phyloP scores from a whole-genome alignment of 37 sponge, comb jelly and placozoan species.

The Theonella swinhoei region DNA sequence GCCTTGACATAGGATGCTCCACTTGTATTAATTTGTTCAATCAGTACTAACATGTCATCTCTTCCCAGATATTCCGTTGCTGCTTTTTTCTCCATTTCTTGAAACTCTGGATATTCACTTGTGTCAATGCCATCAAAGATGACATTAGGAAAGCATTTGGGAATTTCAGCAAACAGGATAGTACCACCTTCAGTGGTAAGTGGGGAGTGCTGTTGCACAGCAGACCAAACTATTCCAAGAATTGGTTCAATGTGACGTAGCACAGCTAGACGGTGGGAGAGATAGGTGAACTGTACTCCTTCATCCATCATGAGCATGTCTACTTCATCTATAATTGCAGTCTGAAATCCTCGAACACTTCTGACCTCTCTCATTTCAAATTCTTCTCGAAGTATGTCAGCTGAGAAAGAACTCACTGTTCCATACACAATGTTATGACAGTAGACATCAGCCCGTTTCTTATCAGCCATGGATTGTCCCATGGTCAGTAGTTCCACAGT shows the following conservation, averaged over 20 bases:
- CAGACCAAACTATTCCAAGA: conserved; percentile 23
- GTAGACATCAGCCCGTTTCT: conserved; percentile 5
- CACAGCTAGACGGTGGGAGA: conserved; percentile 14
- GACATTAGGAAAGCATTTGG: not conserved
- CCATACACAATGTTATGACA: conserved; percentile 18
- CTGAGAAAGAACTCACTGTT: conserved; percentile 22
- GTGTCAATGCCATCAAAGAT: not conserved
- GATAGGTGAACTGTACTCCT: conserved; percentile 43
- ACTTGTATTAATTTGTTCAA: not conserved
- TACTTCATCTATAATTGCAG: conserved; percentile 21
- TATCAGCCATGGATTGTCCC: not conserved
- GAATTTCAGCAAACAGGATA: conserved; percentile 11
- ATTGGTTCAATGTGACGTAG: conserved; percentile 30
- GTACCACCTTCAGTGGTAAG: not conserved
- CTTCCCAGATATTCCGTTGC: not conserved
- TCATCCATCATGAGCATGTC: conserved; percentile 42
- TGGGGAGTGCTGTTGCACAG: conserved; percentile 10
- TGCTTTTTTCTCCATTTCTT: too few relatives aligned
- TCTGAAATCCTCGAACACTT: not conserved
- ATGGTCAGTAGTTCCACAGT: conserved; percentile 3
- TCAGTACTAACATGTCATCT: not conserved
- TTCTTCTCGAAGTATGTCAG: conserved; percentile 28
- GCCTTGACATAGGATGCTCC: not conserved
- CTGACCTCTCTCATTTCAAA: conserved; percentile 18
- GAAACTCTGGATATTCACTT: too few relatives aligned